Evolutionary conservation across 2,888 invertebrate genomes (phyloP).

Genomic region (Coenonympha arcania): DNA sequence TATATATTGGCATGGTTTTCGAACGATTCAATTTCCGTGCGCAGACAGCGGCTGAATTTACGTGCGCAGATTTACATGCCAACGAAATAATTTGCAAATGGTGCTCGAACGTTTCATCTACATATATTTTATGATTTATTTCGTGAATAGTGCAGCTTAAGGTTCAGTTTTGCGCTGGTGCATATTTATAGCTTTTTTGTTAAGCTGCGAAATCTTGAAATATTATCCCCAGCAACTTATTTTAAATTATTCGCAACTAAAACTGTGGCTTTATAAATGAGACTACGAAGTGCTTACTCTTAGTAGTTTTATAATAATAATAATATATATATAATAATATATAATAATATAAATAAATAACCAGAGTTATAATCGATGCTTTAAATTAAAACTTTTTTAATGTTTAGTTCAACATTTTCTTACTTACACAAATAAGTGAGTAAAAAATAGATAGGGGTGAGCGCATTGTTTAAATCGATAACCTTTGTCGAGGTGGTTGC

Average conservation of each 20-base stretch:
- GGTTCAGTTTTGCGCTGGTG: conserved; percentile 11
- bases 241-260: neutral
- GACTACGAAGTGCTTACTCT: too few species aligned
- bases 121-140: conserved; percentile 57
- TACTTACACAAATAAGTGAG: conserved; percentile 24
- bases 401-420: neutral
- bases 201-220: conserved; percentile 1
- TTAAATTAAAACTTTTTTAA: too few species aligned
- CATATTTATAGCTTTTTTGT: conserved; percentile 3
- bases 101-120: conserved; percentile 52
- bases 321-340: too few species aligned
- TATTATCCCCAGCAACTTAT: neutral
- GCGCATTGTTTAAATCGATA: conserved; percentile 70
- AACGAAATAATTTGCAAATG: conserved; percentile 69
- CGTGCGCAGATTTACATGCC: conserved; percentile 70
- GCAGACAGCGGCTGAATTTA: conserved; percentile 70
- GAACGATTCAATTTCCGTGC: conserved; percentile 72
- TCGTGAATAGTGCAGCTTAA: conserved; percentile 21
- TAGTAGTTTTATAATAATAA: too few species aligned
- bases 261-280: too few species aligned
- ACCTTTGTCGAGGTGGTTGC: conserved; percentile 67
- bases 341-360: too few species aligned
- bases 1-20: conserved; percentile 65
- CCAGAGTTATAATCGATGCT: too few species aligned
- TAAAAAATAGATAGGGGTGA: conserved; percentile 46